These are phyloP conservation scores for Sebastes melanostomus DNA, from an alignment of 2,797 vertebrate genomes.

Conservation along the genomic window DNA sequence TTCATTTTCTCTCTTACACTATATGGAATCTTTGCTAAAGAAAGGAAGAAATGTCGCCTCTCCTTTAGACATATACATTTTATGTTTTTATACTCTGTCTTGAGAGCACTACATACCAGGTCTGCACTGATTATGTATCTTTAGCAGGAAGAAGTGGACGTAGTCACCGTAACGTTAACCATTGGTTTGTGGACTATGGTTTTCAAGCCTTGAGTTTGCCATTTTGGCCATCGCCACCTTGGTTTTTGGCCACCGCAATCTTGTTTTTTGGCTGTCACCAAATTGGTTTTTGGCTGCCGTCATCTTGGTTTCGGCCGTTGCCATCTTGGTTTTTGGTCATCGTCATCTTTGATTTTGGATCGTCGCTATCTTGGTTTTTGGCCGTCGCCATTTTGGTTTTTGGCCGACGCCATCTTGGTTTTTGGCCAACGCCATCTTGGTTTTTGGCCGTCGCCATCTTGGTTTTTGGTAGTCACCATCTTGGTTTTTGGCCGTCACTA, in stretches of 20 bases:
- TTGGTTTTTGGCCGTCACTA: too few relatives aligned
- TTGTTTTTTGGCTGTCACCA: too few relatives aligned
- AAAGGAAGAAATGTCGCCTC: background rate
- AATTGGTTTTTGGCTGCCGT: too few relatives aligned
- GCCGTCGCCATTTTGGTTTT: accelerated
- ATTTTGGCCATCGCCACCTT: background rate
- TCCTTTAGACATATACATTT: background rate
- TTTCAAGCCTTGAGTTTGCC: background rate
- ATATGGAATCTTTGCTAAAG: background rate
- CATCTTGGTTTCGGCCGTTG: too few relatives aligned
- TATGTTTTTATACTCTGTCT: background rate
- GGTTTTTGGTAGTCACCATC: too few relatives aligned
- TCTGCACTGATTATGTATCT: background rate
- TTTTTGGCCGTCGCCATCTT: too few relatives aligned
- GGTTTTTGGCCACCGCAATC: too few relatives aligned
- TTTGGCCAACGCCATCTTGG: too few relatives aligned
- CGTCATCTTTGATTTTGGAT: too few relatives aligned
- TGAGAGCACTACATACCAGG: background rate
- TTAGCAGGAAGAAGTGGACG: background rate
- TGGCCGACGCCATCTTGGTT: too few relatives aligned
- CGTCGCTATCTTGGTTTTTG: too few relatives aligned
- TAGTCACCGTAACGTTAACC: background rate
- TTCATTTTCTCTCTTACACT: background rate
- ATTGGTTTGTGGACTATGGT: background rate
- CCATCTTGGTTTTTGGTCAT: too few relatives aligned